Base-by-base conservation (phyloP, 1,140 invertebrate genomes). In the Heterodera schachtii region DNA sequence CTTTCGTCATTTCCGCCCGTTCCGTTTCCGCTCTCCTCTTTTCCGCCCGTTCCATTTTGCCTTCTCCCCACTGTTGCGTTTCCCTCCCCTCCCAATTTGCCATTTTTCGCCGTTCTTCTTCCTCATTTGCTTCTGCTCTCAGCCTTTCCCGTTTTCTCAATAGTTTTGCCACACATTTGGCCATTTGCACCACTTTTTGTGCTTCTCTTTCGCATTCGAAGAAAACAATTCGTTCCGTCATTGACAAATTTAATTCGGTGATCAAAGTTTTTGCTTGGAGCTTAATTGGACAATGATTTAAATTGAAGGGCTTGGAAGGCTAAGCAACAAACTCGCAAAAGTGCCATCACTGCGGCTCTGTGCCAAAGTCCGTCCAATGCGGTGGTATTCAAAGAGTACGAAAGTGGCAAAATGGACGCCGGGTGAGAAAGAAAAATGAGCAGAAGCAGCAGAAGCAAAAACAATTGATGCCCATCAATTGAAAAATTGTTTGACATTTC, bases 341-440 rank as follows among this genome's bases (percentile, higher is more conserved):
- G 21, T 41, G 69, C 69, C 69, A 71, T 71, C 21, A 71, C 69
- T 43, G 69, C 69, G 1, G 69, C 69, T 71, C 69, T 21, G 69
- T 71, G 69, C 69, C 69, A 71, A 46, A 71, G 69, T 6, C 31
- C n/a, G 16, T 71, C 69, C 69, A 71, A 71, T 19, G 69, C 69
- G 5, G 9, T 41, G 7, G 69, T 31, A 13, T 71, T 71, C 6
- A 71, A 11, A 43, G 69, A 71, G 44, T 71, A 71, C 31, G 44
- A 13, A 43, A 43, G 69, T 31, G 8, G 7, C 7, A 6, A 41
- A 31, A 41, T n/a, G 19, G 41, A 41, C 69, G 21, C 6, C 7
- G 69, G 69, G 9, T 11, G 19, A 3, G 2, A 41, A 71, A 19
- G 57, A 4, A 19, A 60, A 60, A 52, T 8, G 49, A 71, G 19